Conservation (phyloP, 2,888 invertebrate species). For the Erannis defoliaria region DNA sequence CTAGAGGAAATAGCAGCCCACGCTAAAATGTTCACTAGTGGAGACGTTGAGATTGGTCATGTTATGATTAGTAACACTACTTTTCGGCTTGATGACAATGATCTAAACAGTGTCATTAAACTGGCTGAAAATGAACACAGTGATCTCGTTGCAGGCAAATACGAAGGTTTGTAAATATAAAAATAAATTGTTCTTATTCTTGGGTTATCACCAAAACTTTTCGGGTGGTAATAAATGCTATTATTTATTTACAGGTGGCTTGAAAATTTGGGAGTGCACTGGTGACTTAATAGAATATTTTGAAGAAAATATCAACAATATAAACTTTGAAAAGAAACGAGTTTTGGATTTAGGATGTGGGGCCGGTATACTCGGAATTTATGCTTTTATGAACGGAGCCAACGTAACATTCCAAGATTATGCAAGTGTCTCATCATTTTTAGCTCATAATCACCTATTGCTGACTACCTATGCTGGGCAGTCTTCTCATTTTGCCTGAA, state of each 20-base stretch:
- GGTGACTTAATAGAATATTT: constrained; percentile 92
- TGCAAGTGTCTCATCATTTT: constrained; percentile 86
- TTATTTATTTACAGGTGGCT: constrained; percentile 89
- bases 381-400: constrained; percentile 89
- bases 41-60: constrained; percentile 80
- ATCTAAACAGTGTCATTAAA: constrained; percentile 72
- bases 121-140: constrained; percentile 89
- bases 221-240: not conserved
- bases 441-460: not conserved
- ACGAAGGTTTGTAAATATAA: constrained; percentile 89
- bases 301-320: constrained; percentile 56
- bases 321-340: constrained; percentile 78
- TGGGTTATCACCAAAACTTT: no score
- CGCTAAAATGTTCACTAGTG: constrained; percentile 76
- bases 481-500: no score
- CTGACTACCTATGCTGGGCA: no score
- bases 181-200: no score
- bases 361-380: constrained; percentile 94
- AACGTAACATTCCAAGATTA: constrained; percentile 96
- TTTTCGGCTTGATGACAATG: constrained; percentile 61
- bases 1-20: constrained; percentile 64
- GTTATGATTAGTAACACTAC: constrained; percentile 72
- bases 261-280: constrained; percentile 98
- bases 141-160: constrained; percentile 91
- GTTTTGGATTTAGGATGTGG: constrained; percentile 98